Evolutionary conservation across 2,113 vertebrate genomes (phyloP).

Genomic region (Hylia prasina): DNA sequence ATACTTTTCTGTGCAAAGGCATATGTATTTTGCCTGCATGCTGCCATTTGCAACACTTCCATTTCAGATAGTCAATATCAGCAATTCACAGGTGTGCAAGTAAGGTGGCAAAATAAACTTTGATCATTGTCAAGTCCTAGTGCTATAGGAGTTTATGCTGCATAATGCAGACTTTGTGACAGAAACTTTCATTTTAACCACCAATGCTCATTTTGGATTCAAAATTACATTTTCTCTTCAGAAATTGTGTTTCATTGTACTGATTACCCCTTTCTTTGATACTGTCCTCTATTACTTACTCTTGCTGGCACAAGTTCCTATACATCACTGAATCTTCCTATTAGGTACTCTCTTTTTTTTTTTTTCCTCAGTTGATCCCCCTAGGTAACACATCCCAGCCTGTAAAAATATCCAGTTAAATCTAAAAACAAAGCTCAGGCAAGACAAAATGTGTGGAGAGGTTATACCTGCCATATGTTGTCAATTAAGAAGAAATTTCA

Average conservation of each 20-base stretch:
- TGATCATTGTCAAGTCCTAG: background rate
- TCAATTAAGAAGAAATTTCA: background rate
- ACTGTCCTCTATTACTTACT: background rate
- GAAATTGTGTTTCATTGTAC: background rate
- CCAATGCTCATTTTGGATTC: background rate
- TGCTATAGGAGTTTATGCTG: background rate
- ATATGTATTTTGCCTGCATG: background rate
- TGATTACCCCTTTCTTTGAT: background rate
- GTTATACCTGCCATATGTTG: background rate
- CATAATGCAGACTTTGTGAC: background rate
- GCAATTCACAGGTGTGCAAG: background rate
- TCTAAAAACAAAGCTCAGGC: background rate
- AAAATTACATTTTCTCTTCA: background rate
- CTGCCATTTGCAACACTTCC: background rate
- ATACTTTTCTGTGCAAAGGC: background rate
- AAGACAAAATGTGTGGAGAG: background rate
- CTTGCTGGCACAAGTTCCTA: background rate
- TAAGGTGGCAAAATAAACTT: background rate
- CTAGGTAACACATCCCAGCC: background rate
- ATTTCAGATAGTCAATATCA: constrained; percentile 18
- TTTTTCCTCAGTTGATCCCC: background rate
- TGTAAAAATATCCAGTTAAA: background rate
- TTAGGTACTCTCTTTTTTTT: background rate
- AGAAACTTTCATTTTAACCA: background rate
- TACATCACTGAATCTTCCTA: background rate